These are phyloP conservation scores for Oscheius sp. DNA, from an alignment of 2,888 invertebrate genomes.

Conservation along the genomic window DNA sequence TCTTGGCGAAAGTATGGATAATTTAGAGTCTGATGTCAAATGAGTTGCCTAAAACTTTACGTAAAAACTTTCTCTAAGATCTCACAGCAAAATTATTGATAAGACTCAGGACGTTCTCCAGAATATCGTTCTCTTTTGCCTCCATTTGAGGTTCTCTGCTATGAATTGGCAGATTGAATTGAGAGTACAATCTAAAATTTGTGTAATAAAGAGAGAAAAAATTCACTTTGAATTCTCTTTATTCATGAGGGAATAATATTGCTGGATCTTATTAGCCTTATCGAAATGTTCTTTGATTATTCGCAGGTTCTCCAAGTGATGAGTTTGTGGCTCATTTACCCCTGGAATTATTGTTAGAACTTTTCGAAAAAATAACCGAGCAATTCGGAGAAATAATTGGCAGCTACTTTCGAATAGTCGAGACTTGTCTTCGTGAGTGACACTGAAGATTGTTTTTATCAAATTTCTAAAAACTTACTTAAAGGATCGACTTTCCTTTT, in stretches of 20 bases:
- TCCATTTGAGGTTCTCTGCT: constrained; percentile 13
- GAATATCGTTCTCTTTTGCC: constrained; percentile 4
- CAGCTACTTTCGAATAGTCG: constrained; percentile 16
- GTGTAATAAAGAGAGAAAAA: not conserved
- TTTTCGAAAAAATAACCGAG: not conserved
- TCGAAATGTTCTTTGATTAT: constrained; percentile 37
- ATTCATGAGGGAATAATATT: constrained; percentile 56
- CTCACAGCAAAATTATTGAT: constrained; percentile 31
- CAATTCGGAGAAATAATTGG: not conserved
- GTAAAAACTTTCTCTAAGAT: not conserved
- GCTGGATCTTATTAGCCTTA: constrained; percentile 50
- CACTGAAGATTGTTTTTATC: constrained; percentile 1
- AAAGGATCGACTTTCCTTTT: constrained; percentile 15
- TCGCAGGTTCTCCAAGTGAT: constrained; percentile 30
- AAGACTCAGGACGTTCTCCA: constrained; percentile 23
- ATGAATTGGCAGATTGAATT: not conserved
- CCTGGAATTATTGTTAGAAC: not conserved
- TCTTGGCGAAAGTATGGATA: constrained; percentile 56
- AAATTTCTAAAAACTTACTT: constrained; percentile 9
- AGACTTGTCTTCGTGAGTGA: not conserved
- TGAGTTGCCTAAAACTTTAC: constrained; percentile 1
- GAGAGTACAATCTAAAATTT: not conserved
- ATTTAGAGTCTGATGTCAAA: constrained; percentile 24
- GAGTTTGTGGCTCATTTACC: not conserved
- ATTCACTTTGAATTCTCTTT: constrained; percentile 53